Evolutionary conservation across 2,888 invertebrate genomes (phyloP).

Genomic region (Caenorhabditis sinica): DNA sequence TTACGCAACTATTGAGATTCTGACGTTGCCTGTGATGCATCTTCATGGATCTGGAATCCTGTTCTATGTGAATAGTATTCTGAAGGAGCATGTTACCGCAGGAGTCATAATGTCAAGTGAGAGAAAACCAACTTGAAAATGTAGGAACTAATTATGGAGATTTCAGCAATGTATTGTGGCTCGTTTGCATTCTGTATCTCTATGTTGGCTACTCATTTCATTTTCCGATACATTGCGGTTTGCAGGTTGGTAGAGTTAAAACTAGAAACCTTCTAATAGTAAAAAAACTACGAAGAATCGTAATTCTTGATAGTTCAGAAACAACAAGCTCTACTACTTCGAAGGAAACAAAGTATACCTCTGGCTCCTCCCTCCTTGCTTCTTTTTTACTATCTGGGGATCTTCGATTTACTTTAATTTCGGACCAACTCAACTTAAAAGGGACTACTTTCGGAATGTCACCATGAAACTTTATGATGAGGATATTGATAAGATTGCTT

Average conservation of each 20-base stretch:
- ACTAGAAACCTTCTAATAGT: not conserved
- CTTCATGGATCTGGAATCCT: slow-evolving; percentile 40
- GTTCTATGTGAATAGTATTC: slow-evolving; percentile 43
- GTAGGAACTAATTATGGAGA: too few species aligned
- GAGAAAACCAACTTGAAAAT: not conserved
- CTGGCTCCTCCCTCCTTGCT: slow-evolving; percentile 35
- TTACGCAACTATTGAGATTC: slow-evolving; percentile 46
- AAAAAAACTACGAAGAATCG: too few species aligned
- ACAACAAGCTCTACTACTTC: slow-evolving; percentile 48
- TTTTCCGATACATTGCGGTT: slow-evolving; percentile 49
- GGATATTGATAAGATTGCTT: slow-evolving; percentile 42
- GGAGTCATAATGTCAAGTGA: slow-evolving; percentile 37
- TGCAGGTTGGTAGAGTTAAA: slow-evolving; percentile 30
- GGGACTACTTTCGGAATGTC: slow-evolving; percentile 34
- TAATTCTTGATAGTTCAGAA: slow-evolving; percentile 20
- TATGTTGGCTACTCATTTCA: slow-evolving; percentile 44
- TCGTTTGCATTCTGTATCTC: slow-evolving; percentile 51
- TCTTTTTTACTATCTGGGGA: slow-evolving; percentile 36
- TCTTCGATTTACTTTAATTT: slow-evolving; percentile 39
- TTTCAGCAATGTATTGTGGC: slow-evolving; percentile 45
- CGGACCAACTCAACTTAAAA: slow-evolving; percentile 25
- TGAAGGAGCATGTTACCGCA: slow-evolving; percentile 26
- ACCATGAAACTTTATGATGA: slow-evolving; percentile 37
- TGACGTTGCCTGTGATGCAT: slow-evolving; percentile 42
- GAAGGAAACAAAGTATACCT: slow-evolving; percentile 34